Evolutionary conservation across 1,140 invertebrate species (phyloP), one percentile per base, ranked within the genome.

Genomic region (Gryon sp.): DNA sequence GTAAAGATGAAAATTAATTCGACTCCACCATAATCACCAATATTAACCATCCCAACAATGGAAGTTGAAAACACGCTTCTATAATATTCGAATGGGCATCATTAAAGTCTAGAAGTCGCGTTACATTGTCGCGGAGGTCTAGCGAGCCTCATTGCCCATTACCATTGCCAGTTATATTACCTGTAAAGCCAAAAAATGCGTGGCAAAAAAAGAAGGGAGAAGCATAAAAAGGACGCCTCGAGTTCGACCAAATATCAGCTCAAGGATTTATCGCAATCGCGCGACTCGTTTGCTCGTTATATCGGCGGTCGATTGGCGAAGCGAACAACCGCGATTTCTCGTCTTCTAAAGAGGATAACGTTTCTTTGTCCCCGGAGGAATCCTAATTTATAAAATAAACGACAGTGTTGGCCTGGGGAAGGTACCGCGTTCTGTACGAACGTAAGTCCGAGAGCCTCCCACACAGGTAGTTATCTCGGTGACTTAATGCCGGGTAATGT

Each of bases 401-500:
- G 81, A 78, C 77, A 53, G 50, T 74, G 46, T 68, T 62, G 32
- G 48, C 63, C 38, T 24, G 30, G 50, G 43, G 32, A 57, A 57
- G 72, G 59, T 65, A 72, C 65, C 57, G 66, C 48, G 60, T 55
- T 45, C 60, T 53, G 66, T 46, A 32, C 62, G 41, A 41, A 69
- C 55, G 66, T 38, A 48, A 62, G 66, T 53, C 63, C 52, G 48
- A 50, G 53, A 52, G 83, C 84, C 84, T 84, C 85, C 83, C 85
- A 86, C 84, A 81, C 85, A 83, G 80, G 81, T 83, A 84, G 84
- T 86, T 86, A 87, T 87, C 85, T 85, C 84, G 80, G 84, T 86
- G 85, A 87, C 85, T 87, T 86, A 87, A 87, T 86, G 83, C 82
- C 81, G 80, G 83, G 81, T 87, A 86, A 87, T 87, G 84, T 82